These are phyloP conservation scores for Alethe diademata DNA, from an alignment of 2,113 vertebrate species.

Conservation along the genomic window DNA sequence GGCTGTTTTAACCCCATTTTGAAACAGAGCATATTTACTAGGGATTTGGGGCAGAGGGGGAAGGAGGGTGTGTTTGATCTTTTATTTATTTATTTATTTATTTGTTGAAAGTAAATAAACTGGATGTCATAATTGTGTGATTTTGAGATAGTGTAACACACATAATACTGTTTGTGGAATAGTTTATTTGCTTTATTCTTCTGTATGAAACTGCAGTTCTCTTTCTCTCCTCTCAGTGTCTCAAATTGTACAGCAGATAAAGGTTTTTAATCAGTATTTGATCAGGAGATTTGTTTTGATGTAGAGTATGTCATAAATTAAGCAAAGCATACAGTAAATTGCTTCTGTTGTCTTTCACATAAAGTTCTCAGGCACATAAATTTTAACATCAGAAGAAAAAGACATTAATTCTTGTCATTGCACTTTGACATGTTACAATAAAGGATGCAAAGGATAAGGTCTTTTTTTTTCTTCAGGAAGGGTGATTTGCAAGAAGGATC, in stretches of 20 bases:
- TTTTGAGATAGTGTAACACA: background rate
- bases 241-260: background rate
- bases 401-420: background rate
- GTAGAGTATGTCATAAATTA: background rate
- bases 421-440: background rate
- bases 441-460: background rate
- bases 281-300: background rate
- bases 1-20: background rate
- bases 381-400: background rate
- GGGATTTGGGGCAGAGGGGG: background rate
- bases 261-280: background rate
- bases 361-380: background rate
- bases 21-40: background rate
- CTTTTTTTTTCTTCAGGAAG: background rate
- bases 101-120: background rate
- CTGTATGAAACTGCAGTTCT: background rate
- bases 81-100: too few relatives aligned
- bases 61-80: background rate
- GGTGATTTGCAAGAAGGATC: background rate
- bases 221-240: background rate
- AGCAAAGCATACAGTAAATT: background rate
- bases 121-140: background rate
- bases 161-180: accelerated
- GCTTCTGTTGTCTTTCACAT: background rate
- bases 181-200: background rate